Percentiles rank a stretch among this genome's conserved stretches.
Conservation (phyloP, 2,888 invertebrate genomes). For the Torymus tubicola region DNA sequence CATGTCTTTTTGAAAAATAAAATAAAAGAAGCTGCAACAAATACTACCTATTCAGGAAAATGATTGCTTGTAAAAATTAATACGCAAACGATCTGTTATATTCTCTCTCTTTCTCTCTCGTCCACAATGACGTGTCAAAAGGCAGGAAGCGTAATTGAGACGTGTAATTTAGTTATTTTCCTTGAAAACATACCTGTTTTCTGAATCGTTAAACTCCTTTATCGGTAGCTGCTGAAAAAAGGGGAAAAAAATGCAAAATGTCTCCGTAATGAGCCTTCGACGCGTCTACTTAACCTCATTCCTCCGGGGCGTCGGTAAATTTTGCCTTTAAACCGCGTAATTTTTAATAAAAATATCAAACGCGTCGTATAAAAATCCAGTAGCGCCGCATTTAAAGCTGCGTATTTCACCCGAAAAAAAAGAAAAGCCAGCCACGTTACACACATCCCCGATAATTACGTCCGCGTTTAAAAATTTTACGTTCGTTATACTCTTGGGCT, state of each 20-base stretch:
- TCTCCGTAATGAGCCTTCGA: neutral
- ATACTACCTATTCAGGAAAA: neutral
- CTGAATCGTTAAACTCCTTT: neutral
- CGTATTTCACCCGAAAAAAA: no score
- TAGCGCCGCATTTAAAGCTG: no score
- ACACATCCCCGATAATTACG: no score
- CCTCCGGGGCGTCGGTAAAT: conserved; percentile 2
- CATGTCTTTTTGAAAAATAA: no score
- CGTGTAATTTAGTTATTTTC: conserved; percentile 43
- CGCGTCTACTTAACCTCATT: neutral
- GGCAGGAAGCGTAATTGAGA: conserved; percentile 22
- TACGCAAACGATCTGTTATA: conserved; percentile 21
- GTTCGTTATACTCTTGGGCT: no score
- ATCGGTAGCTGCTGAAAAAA: no score
- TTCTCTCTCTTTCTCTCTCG: neutral
- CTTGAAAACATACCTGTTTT: neutral
- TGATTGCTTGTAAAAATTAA: neutral
- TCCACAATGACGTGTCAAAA: conserved; percentile 37
- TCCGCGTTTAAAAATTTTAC: no score
- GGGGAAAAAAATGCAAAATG: neutral
- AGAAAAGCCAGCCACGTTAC: no score
- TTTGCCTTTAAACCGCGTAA: conserved; percentile 46
- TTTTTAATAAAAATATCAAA: conserved; percentile 45
- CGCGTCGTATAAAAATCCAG: neutral
- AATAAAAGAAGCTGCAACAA: no score